These are phyloP conservation scores for Chrysopa pallens DNA, from an alignment of 1,140 invertebrate genomes.

Conservation along the genomic window DNA sequence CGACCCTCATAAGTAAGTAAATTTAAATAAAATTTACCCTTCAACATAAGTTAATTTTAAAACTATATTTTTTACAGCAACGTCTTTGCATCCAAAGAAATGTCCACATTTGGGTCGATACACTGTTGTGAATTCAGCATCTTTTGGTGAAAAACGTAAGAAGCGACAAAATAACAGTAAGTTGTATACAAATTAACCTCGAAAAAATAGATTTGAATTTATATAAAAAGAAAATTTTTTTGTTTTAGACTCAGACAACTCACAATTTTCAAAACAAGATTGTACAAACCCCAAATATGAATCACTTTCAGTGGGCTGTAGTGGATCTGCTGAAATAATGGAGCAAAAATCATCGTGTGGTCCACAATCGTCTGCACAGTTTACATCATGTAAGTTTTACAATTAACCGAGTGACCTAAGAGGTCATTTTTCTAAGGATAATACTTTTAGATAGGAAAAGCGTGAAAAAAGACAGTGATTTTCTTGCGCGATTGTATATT, in stretches of 20 bases:
- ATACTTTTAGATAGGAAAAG: neutral
- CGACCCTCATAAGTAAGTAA: slow-evolving; percentile 70
- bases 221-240: slow-evolving; percentile 1
- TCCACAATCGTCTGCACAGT: slow-evolving; percentile 4
- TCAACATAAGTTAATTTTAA: neutral
- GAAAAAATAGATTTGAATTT: neutral
- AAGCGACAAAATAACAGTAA: slow-evolving; percentile 12
- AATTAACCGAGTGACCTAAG: too few species aligned
- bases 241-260: slow-evolving; percentile 9
- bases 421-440: slow-evolving; percentile 9
- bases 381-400: too few species aligned
- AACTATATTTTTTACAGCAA: slow-evolving; percentile 33
- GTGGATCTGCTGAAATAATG: slow-evolving; percentile 37
- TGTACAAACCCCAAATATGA: slow-evolving; percentile 29
- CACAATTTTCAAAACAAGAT: slow-evolving; percentile 8
- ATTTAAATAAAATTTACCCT: neutral
- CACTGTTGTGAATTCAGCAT: slow-evolving; percentile 31
- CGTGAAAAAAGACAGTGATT: too few species aligned
- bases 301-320: slow-evolving; percentile 44
- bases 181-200: neutral
- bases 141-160: slow-evolving; percentile 11
- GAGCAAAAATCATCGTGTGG: slow-evolving; percentile 45
- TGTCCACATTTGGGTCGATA: slow-evolving; percentile 52
- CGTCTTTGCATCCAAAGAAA: slow-evolving; percentile 37
- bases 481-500: too few species aligned